Evolutionary conservation across 2,113 vertebrate genomes (phyloP).

Genomic region (Saccopteryx bilineata): DNA sequence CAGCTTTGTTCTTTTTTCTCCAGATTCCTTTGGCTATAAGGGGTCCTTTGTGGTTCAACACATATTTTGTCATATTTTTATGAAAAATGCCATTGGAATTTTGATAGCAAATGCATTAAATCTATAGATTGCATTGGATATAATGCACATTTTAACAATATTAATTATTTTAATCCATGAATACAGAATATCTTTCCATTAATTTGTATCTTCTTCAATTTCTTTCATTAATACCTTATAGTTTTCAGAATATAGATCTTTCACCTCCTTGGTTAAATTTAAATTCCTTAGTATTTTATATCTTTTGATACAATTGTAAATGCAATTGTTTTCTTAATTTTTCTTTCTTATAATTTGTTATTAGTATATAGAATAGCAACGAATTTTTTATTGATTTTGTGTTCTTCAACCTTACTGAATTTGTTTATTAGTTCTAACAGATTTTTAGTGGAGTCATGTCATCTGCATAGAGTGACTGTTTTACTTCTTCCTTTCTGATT

Average conservation of each 20-base stretch:
- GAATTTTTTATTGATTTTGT: slow-evolving; percentile 14
- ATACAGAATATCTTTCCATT: not conserved
- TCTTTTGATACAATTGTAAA: not conserved
- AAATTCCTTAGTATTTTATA: not conserved
- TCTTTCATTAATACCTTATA: not conserved
- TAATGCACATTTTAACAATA: not conserved
- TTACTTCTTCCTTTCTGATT: not conserved
- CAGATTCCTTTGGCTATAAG: not conserved
- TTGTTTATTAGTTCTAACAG: not conserved
- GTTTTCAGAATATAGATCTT: not conserved
- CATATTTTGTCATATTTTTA: not conserved
- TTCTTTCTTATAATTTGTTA: not conserved
- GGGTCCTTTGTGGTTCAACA: not conserved
- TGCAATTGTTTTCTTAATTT: not conserved
- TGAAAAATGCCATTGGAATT: not conserved
- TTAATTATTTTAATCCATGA: not conserved
- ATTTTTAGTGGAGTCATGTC: not conserved
- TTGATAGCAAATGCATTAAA: not conserved
- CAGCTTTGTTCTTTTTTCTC: not conserved
- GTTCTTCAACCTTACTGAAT: not conserved
- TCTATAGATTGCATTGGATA: not conserved
- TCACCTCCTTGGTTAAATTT: slow-evolving; percentile 8
- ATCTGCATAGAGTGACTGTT: not conserved
- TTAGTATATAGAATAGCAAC: not conserved
- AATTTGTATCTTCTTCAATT: not conserved